Evolutionary conservation across 1,140 invertebrate species (phyloP).

Genomic region (Zaprionus lachaisei): DNA sequence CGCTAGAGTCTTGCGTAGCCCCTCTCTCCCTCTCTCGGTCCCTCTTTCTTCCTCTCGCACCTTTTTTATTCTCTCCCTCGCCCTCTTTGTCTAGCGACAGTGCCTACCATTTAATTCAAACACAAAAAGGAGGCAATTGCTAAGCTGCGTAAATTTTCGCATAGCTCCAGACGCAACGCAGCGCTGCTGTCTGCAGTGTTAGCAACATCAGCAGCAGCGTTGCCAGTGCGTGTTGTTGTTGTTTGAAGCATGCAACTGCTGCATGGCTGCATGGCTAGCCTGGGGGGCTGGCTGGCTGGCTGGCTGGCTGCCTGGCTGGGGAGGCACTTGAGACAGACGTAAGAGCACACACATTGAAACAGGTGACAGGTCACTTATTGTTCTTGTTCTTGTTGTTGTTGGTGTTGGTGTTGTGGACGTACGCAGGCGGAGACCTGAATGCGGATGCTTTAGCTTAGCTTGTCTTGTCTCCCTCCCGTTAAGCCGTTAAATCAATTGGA

Average conservation of each 20-base stretch:
- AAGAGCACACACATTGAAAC: slow-evolving; percentile 79
- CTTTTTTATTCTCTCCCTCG: slow-evolving; percentile 41
- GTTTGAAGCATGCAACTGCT: background rate
- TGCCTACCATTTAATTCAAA: slow-evolving; percentile 58
- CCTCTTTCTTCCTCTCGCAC: background rate
- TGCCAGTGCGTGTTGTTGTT: slow-evolving; percentile 72
- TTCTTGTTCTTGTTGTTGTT: slow-evolving; percentile 15
- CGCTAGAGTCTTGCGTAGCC: slow-evolving; percentile 16
- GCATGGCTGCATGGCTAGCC: background rate
- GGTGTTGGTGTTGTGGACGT: slow-evolving; percentile 24
- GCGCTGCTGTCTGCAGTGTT: slow-evolving; percentile 15
- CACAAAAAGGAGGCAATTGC: slow-evolving; percentile 68
- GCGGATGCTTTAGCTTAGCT: background rate
- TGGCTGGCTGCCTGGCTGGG: slow-evolving; percentile 33
- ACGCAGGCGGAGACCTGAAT: background rate
- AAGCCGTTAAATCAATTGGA: slow-evolving; percentile 62
- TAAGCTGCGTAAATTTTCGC: slow-evolving; percentile 81
- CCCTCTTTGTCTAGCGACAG: slow-evolving; percentile 48
- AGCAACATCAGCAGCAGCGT: slow-evolving; percentile 19
- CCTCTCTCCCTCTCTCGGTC: slow-evolving; percentile 43
- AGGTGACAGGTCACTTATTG: slow-evolving; percentile 76
- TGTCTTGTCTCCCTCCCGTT: background rate
- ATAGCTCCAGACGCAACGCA: slow-evolving; percentile 27
- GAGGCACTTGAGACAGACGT: slow-evolving; percentile 76
- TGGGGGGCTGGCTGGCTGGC: slow-evolving; percentile 31